A percentile compares a stretch with the other conserved stretches of the same genome.
Evolutionary conservation across 2,888 invertebrate genomes (phyloP).

Genomic region (Apamea monoglypha): DNA sequence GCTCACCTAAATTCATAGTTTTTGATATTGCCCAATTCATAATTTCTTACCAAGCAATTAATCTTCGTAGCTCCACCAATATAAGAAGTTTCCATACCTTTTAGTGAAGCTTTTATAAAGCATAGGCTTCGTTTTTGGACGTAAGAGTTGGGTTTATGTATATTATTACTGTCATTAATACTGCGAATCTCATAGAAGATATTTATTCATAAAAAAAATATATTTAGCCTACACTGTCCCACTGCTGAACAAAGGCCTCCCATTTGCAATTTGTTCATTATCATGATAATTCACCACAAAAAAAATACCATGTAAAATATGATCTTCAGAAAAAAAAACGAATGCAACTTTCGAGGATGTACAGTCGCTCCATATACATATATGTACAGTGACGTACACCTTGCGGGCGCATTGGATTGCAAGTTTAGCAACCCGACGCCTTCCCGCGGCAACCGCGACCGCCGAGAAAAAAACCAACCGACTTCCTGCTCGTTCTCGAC

Average conservation of each 20-base stretch:
- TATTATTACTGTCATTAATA: not conserved
- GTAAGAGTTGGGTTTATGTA: not conserved
- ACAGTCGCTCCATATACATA: not conserved
- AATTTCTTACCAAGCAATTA: not conserved
- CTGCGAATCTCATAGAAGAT: not conserved
- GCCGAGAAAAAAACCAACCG: constrained; percentile 68
- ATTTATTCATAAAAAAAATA: not conserved
- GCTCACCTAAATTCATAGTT: not conserved
- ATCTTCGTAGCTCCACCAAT: not conserved
- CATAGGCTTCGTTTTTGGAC: not conserved
- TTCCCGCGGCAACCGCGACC: constrained; percentile 60
- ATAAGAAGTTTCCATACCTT: not conserved
- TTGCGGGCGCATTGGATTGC: constrained; percentile 59
- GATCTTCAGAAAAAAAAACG: constrained; percentile 6
- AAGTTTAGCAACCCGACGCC: constrained; percentile 59
- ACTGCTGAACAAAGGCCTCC: too few species aligned
- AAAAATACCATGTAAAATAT: not conserved
- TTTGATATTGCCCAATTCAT: constrained; percentile 4
- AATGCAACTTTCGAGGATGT: constrained; percentile 34
- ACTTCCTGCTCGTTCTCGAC: constrained; percentile 73
- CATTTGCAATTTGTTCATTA: not conserved
- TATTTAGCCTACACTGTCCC: too few species aligned
- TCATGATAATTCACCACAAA: not conserved
- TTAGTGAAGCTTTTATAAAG: not conserved
- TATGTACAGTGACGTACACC: constrained; percentile 43